Conservation (phyloP, 2,888 invertebrate species). For the Patella depressa region DNA sequence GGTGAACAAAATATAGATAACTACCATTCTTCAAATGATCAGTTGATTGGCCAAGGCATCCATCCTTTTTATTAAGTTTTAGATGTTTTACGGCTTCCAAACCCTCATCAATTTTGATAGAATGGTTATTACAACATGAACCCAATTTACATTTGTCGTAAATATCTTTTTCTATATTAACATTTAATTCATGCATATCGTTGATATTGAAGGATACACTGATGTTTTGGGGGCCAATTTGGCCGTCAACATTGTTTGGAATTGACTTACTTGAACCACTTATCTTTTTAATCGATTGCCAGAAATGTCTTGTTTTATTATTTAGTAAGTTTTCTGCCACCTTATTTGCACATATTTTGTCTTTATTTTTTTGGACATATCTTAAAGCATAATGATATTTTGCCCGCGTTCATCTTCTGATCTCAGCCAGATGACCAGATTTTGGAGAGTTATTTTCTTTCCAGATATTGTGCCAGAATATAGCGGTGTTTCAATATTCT, state of each 20-base stretch:
- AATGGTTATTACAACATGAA: neutral
- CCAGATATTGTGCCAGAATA: neutral
- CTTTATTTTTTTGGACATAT: neutral
- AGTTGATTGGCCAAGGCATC: neutral
- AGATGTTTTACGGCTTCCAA: neutral
- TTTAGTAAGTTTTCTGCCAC: neutral
- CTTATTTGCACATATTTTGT: neutral
- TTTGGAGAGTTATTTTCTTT: neutral
- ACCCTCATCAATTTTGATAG: neutral
- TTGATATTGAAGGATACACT: neutral
- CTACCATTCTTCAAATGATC: neutral
- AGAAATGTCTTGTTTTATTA: neutral
- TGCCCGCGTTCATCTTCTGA: neutral
- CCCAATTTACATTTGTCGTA: neutral
- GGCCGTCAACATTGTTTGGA: neutral
- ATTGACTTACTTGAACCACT: neutral
- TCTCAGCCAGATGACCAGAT: neutral
- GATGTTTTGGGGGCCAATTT: neutral
- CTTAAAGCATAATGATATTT: neutral
- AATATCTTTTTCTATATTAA: neutral
- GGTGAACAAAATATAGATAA: neutral
- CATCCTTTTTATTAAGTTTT: neutral
- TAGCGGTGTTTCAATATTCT: neutral
- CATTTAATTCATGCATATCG: neutral
- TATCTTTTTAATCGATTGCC: neutral